A percentile compares a stretch with the other conserved stretches of the same genome.
Evolutionary conservation across 1,140 invertebrate genomes (phyloP).

Genomic region (Achroia grisella): DNA sequence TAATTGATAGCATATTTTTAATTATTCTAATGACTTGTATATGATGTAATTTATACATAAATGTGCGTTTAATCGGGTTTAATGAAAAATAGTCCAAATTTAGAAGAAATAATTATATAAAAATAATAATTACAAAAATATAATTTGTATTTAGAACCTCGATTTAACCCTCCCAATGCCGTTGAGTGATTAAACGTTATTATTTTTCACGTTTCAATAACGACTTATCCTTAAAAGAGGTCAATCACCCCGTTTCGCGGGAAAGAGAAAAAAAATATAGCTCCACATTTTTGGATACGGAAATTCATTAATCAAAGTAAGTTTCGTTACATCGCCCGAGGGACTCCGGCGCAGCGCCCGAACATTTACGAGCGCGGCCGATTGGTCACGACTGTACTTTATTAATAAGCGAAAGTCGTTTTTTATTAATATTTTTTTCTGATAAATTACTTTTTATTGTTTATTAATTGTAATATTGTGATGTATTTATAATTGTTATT

Average conservation of each 20-base stretch:
- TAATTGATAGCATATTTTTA: no score
- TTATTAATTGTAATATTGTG: slow-evolving; percentile 17
- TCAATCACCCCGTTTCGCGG: slow-evolving; percentile 24
- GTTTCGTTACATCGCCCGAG: slow-evolving; percentile 24
- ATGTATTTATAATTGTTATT: neutral
- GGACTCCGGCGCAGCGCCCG: slow-evolving; percentile 9
- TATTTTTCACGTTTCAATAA: slow-evolving; percentile 26
- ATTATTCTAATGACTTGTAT: no score
- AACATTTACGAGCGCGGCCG: neutral
- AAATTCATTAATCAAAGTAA: slow-evolving; percentile 43
- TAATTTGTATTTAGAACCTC: no score
- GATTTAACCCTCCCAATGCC: neutral
- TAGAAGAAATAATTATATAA: no score
- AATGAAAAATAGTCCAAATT: no score
- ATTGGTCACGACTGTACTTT: slow-evolving; percentile 22
- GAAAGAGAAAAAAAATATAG: slow-evolving; percentile 24
- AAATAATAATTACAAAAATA: no score
- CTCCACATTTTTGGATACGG: slow-evolving; percentile 25
- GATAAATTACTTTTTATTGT: slow-evolving; percentile 20
- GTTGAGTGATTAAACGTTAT: neutral
- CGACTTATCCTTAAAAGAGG: slow-evolving; percentile 30
- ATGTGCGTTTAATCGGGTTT: no score
- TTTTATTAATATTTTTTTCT: slow-evolving; percentile 23
- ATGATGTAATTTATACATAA: no score
- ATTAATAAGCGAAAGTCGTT: slow-evolving; percentile 32